Evolutionary conservation across 2,797 vertebrate genomes (phyloP), one percentile per base, ranked within the genome.

Genomic region (Artibeus lituratus): DNA sequence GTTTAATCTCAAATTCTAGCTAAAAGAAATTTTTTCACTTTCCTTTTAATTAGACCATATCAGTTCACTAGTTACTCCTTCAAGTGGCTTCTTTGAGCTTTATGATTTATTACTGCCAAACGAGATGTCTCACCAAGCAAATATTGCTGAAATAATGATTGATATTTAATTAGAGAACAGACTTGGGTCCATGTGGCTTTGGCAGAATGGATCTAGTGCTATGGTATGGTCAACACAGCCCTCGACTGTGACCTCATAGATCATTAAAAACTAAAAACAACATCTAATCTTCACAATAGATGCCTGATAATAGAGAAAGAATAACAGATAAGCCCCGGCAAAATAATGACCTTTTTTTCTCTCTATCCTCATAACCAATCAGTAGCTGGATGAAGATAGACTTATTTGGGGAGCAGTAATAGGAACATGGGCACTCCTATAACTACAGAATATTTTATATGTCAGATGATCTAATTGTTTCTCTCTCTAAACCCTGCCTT

Each of bases 111-210:
- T 80, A 59, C 10, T 1, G 0, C 42, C 32, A 74, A 21, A 94
- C 93, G 7, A 49, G 39, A n/a, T 42, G 4, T 59, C 32, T 81
- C 35, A 55, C 15, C 39, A 69, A 91, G 74, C 44, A 93, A 86
- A 3, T 10, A 57, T n/a, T 93, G 62, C 78, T 74, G 47, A 91
- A 85, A 90, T 47, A 88, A 88, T 69, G 49, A 80, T 5, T 90
- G 67, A 47, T 94, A 88, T 80, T 89, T 94, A 91, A 93, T 89
- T 90, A 92, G 21, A 78, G 29, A 67, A 89, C 1, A 73, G 74
- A 10, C 42, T 77, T 21, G 37, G 37, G 10, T 49, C 44, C 70
- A 2, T 4, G 10, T 44, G 16, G 15, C 10, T 96, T 67, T 93
- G 29, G 26, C 35, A 80, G 39, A 88, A 62, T 49, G 21, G 24